phyloP scores from a whole-genome alignment of 30 jellyfish, hydroid and myxozoan genomes.

The Cassiopea xamachana region DNA sequence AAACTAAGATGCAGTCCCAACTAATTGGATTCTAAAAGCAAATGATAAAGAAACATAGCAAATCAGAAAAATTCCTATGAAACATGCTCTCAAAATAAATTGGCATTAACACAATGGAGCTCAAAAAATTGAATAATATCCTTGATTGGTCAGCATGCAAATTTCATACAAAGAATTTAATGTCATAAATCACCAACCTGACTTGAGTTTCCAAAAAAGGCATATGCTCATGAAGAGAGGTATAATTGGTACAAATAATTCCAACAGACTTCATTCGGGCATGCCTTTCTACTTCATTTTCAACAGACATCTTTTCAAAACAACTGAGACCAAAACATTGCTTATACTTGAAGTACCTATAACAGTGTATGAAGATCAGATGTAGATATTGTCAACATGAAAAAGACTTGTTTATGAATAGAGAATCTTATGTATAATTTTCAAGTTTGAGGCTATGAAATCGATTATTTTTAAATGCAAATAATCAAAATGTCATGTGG shows the following conservation, averaged over 20 bases:
- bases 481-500: too few relatives aligned
- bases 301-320: slow-evolving; percentile 84
- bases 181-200: slow-evolving; percentile 34
- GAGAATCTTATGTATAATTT: too few relatives aligned
- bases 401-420: too few relatives aligned
- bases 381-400: not conserved
- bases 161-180: not conserved
- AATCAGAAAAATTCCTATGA: too few relatives aligned
- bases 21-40: too few relatives aligned
- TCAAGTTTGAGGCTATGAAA: too few relatives aligned
- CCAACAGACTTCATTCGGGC: slow-evolving; percentile 99
- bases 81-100: too few relatives aligned
- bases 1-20: too few relatives aligned
- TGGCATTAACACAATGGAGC: too few relatives aligned
- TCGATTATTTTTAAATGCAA: too few relatives aligned
- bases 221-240: slow-evolving; percentile 96
- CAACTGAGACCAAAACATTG: slow-evolving; percentile 90
- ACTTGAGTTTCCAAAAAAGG: slow-evolving; percentile 91
- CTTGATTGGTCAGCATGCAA: not conserved
- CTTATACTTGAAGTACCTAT: slow-evolving; percentile 93
- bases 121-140: too few relatives aligned
- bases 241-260: slow-evolving; percentile 84
- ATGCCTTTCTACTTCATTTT: slow-evolving; percentile 90
- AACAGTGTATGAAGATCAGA: not conserved
- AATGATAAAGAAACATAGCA: too few relatives aligned